phyloP scores from a whole-genome alignment of 2,888 invertebrate genomes.

The Harpagoxenus sublaevis region DNA sequence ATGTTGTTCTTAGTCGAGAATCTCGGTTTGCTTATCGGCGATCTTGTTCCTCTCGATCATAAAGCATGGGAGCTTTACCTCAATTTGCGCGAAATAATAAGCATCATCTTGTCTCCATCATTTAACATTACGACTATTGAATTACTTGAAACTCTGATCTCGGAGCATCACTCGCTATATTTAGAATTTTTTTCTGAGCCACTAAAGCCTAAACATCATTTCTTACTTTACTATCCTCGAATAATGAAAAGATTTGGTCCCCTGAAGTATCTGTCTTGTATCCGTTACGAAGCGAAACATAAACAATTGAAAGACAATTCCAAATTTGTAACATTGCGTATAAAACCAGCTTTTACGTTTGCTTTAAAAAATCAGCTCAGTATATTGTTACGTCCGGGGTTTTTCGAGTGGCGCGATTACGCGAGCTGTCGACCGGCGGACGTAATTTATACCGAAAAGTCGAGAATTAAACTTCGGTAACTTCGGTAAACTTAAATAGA shows the following conservation, averaged over 20 bases:
- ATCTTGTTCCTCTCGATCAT: slow-evolving; percentile 17
- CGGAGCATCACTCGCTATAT: not conserved
- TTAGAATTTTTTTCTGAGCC: slow-evolving; percentile 37
- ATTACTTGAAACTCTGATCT: slow-evolving; percentile 16
- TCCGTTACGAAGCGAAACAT: slow-evolving; percentile 17
- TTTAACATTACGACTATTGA: slow-evolving; percentile 12
- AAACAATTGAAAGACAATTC: slow-evolving; percentile 13
- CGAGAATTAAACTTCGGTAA: too few species aligned
- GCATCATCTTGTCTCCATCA: slow-evolving; percentile 20
- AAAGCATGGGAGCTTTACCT: not conserved
- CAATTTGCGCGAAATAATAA: slow-evolving; percentile 31
- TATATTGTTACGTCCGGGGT: too few species aligned
- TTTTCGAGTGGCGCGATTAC: too few species aligned
- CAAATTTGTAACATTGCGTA: slow-evolving; percentile 27
- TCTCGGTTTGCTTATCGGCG: slow-evolving; percentile 63
- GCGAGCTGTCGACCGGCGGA: too few species aligned
- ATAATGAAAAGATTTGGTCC: slow-evolving; percentile 25
- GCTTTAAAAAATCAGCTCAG: slow-evolving; percentile 36
- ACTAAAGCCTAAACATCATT: slow-evolving; percentile 50
- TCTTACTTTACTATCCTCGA: slow-evolving; percentile 26
- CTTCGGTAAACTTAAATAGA: too few species aligned
- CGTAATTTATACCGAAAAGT: too few species aligned
- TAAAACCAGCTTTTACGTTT: slow-evolving; percentile 29
- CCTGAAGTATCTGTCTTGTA: slow-evolving; percentile 4
- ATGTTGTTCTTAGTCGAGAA: slow-evolving; percentile 62